These are phyloP conservation scores for Aramus guarauna DNA, from an alignment of 2,113 vertebrate genomes.

Conservation along the genomic window DNA sequence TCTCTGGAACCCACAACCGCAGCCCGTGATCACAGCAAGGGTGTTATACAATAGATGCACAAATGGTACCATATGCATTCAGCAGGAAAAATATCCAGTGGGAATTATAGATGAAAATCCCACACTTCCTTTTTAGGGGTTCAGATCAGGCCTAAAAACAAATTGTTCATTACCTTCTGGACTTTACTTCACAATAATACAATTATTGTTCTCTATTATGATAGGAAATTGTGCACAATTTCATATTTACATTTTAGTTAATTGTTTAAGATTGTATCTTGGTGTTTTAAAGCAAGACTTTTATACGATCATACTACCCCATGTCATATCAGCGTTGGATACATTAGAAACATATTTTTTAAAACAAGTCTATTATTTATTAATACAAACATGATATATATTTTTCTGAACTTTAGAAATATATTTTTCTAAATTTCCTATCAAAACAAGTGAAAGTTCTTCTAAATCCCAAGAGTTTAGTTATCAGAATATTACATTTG, in stretches of 20 bases:
- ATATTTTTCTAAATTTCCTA: not conserved
- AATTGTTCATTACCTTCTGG: not conserved
- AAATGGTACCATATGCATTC: not conserved
- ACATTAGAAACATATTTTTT: not conserved
- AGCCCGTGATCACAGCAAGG: not conserved
- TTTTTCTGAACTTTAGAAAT: not conserved
- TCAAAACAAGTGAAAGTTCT: not conserved
- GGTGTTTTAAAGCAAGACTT: not conserved
- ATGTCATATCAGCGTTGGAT: not conserved
- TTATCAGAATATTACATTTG: not conserved
- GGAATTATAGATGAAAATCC: not conserved
- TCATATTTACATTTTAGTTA: not conserved
- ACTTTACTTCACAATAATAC: not conserved
- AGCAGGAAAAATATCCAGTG: not conserved
- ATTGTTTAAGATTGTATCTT: not conserved
- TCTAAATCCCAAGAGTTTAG: not conserved
- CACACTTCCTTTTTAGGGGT: slow-evolving; percentile 4
- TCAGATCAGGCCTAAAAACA: slow-evolving; percentile 12
- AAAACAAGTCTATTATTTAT: not conserved
- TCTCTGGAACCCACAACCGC: not conserved
- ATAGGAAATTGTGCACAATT: not conserved
- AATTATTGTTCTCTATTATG: not conserved
- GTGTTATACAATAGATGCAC: not conserved
- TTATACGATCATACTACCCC: not conserved
- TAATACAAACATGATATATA: not conserved